Evolutionary conservation across 2,888 invertebrate genomes (phyloP).

Genomic region (Lissocephala sabroskyi): DNA sequence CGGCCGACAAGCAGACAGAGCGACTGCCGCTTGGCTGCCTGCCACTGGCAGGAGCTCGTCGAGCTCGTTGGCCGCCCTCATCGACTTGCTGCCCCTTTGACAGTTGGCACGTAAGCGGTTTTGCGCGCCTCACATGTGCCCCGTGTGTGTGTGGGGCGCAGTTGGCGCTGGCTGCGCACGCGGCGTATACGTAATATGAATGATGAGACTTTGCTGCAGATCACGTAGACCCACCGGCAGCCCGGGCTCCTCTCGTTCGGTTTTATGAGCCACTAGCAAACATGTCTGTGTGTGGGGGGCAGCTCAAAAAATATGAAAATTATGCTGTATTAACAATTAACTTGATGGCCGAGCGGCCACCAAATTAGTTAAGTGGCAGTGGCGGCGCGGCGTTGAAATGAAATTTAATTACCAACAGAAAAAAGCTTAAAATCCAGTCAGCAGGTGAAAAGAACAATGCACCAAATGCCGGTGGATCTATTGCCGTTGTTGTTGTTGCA

Average conservation of each 20-base stretch:
- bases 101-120: conserved; percentile 17
- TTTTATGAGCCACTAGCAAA: no score
- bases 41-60: no score
- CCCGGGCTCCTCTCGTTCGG: no score
- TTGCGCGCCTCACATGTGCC: no score
- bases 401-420: conserved; percentile 47
- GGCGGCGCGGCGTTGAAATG: not conserved
- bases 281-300: not conserved
- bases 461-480: no score
- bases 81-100: conserved; percentile 25
- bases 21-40: no score
- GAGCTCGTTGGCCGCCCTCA: no score
- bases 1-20: conserved; percentile 2
- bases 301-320: conserved; percentile 20
- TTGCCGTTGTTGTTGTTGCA: no score
- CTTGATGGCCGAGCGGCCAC: conserved; percentile 6
- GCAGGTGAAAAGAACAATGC: no score
- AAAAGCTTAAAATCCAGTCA: no score
- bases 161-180: no score
- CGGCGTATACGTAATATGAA: conserved; percentile 49
- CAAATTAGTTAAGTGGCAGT: not conserved
- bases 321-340: conserved; percentile 47
- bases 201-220: conserved; percentile 44
- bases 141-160: no score
- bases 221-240: conserved; percentile 39